Evolutionary conservation across 2,797 vertebrate genomes (phyloP), one percentile per base, ranked within the genome.

Genomic region (Microctenopoma lineatum): DNA sequence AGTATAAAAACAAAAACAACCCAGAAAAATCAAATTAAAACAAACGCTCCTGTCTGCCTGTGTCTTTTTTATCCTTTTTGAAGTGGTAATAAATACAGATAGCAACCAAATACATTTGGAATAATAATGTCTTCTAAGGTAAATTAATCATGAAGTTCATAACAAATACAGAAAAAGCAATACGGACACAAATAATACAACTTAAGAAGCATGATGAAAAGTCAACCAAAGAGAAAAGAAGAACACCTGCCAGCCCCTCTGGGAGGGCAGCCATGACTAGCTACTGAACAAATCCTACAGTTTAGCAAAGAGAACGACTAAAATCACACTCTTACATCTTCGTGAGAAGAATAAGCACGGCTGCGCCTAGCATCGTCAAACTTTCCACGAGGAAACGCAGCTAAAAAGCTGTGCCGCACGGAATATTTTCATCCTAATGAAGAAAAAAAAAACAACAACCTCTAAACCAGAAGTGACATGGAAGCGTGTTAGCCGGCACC

Each of bases 21-120:
- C 71, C 77, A 68, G 75, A 75, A 80, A 75, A 89, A 82, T 78
- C 77, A 44, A 93, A 92, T 83, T 66, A 84, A 85, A 85, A 92
- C 90, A 90, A 87, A 90, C 65, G 18, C 73, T 73, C 67, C 77
- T 74, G 87, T 84, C 91, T 79, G 87, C 84, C 79, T 84, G 84
- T 78, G 88, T 87, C 86, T 86, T 92, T 90, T 84, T 13, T 83
- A 92, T 92, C 91, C 89, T 94, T 94, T 92, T 92, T 92, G 89
- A 92, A 91, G 13, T 90, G 92, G 95, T 95, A 96, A 97, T 97
- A 97, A 97, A 97, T 97, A 92, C 87, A 95, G 81, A 91, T 91
- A 95, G 92, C 94, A 92, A 92, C 85, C 90, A 90, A 95, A 93
- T 91, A 94, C 91, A 92, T 91, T 93, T 95, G 95, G 94, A 96